phyloP scores from a whole-genome alignment of 2,888 invertebrate species.

The Rhabditoides inermis region DNA sequence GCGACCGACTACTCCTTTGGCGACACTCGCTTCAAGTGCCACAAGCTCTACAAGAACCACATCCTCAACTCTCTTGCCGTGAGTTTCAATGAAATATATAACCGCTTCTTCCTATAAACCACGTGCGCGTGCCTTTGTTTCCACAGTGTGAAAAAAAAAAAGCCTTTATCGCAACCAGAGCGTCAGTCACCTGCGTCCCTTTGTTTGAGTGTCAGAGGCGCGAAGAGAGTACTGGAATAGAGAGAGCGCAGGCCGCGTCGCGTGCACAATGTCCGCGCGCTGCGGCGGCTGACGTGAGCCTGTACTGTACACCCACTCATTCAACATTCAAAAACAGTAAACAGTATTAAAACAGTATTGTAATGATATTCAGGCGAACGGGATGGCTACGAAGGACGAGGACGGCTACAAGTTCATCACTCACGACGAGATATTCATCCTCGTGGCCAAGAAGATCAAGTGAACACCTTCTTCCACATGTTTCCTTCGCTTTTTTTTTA shows the following conservation, averaged over 20 bases:
- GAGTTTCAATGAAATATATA: not conserved
- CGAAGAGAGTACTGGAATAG: too few species aligned
- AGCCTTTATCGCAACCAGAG: not conserved
- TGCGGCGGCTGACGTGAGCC: too few species aligned
- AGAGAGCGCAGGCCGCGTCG: too few species aligned
- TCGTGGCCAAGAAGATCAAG: slow-evolving; percentile 37
- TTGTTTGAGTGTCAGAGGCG: too few species aligned
- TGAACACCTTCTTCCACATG: not conserved
- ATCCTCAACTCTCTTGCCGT: slow-evolving; percentile 36
- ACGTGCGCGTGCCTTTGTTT: not conserved
- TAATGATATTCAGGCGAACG: slow-evolving; percentile 28
- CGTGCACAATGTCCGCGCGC: too few species aligned
- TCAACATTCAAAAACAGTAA: too few species aligned
- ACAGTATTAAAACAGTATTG: too few species aligned
- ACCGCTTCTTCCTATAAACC: not conserved
- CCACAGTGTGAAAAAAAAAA: not conserved
- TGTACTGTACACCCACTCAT: too few species aligned
- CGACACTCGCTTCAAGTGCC: slow-evolving; percentile 41
- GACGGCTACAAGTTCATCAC: slow-evolving; percentile 42
- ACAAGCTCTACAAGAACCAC: slow-evolving; percentile 34
- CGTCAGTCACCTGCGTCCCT: too few species aligned
- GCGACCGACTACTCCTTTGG: slow-evolving; percentile 46
- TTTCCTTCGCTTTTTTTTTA: too few species aligned
- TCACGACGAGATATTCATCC: slow-evolving; percentile 45
- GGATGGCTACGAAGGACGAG: slow-evolving; percentile 32